These are phyloP conservation scores for Cheilinus undulatus DNA, from an alignment of 2,113 vertebrate genomes.

Conservation along the genomic window DNA sequence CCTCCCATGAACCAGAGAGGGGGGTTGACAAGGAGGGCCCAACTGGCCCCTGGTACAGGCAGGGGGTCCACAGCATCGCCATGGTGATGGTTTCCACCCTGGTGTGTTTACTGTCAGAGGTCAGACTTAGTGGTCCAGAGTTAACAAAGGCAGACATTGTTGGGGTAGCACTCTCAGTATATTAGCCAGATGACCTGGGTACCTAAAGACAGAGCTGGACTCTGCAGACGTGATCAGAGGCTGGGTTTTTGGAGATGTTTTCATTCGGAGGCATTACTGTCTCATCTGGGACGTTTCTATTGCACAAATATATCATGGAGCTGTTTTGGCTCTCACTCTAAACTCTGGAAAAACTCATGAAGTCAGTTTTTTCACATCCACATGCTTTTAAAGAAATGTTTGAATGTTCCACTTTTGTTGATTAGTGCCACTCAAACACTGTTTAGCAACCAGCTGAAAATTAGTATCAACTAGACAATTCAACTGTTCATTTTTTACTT, in stretches of 20 bases:
- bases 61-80: constrained; percentile 67
- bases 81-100: constrained; percentile 71
- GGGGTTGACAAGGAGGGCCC: constrained; percentile 65
- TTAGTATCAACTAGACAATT: too few relatives aligned
- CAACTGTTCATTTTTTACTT: too few relatives aligned
- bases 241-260: constrained; percentile 24
- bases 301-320: not conserved
- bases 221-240: constrained; percentile 37
- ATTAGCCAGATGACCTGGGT: constrained; percentile 63
- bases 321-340: too few relatives aligned
- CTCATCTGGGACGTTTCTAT: constrained; percentile 31
- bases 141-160: constrained; percentile 75
- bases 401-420: too few relatives aligned
- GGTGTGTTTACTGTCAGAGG: constrained; percentile 80
- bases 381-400: too few relatives aligned
- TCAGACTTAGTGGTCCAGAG: constrained; percentile 51
- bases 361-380: too few relatives aligned
- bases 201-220: constrained; percentile 22
- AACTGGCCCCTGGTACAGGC: constrained; percentile 66
- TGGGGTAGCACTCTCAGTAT: constrained; percentile 28
- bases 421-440: too few relatives aligned
- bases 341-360: too few relatives aligned
- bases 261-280: constrained; percentile 13
- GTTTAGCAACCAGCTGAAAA: too few relatives aligned
- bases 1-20: constrained; percentile 63